Conservation (phyloP, 2,888 invertebrate genomes). For the Atrina japonica region DNA sequence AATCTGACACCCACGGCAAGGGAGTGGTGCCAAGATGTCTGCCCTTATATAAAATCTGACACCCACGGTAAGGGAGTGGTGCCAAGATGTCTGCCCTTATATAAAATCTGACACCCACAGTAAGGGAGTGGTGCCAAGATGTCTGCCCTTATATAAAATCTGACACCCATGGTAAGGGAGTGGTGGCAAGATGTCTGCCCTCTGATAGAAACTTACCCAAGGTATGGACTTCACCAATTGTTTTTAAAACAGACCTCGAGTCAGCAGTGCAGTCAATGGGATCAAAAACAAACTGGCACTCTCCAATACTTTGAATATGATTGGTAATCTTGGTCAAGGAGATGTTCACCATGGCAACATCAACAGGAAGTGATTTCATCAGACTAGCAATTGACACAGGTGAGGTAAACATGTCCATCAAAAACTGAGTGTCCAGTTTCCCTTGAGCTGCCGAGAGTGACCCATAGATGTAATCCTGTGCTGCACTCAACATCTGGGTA, state of each 20-base stretch:
- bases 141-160: too few species aligned
- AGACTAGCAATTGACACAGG: slow-evolving; percentile 2
- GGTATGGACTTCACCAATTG: slow-evolving; percentile 56
- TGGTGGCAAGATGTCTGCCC: too few species aligned
- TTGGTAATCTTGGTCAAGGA: slow-evolving; percentile 6
- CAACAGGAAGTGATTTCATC: slow-evolving; percentile 17
- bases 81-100: too few species aligned
- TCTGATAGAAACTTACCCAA: slow-evolving; percentile 52
- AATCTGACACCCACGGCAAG: too few species aligned
- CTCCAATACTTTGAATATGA: slow-evolving; percentile 1
- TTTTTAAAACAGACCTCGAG: slow-evolving; percentile 44
- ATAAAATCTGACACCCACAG: too few species aligned
- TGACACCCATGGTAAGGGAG: too few species aligned
- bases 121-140: too few species aligned
- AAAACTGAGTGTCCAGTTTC: slow-evolving; percentile 4
- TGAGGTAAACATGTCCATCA: slow-evolving; percentile 12
- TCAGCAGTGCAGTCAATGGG: slow-evolving; percentile 34
- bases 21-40: too few species aligned
- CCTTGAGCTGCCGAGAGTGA: background rate
- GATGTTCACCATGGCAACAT: slow-evolving; percentile 18
- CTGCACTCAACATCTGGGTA: slow-evolving; percentile 1
- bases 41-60: too few species aligned
- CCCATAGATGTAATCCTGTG: slow-evolving; percentile 14
- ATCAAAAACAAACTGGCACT: slow-evolving; percentile 25
- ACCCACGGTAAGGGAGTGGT: too few species aligned